Conservation (phyloP, 2,888 invertebrate species). For the Pyralis farinalis region DNA sequence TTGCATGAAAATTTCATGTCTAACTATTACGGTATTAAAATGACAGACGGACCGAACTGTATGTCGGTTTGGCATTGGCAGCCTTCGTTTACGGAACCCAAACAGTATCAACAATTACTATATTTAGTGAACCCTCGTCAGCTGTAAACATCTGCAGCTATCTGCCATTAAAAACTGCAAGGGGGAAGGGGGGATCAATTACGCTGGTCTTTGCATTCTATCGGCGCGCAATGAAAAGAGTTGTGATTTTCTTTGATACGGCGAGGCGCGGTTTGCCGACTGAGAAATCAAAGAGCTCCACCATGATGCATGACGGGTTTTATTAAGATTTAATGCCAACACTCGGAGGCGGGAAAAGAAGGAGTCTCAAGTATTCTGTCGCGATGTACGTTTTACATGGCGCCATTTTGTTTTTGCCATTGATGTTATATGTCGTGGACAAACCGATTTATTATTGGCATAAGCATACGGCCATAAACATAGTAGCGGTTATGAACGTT, state of each 20-base stretch:
- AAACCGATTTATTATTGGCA: too few relatives aligned
- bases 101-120: neutral
- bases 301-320: constrained; percentile 76
- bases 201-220: constrained; percentile 72
- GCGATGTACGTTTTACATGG: constrained; percentile 73
- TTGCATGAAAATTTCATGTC: too few relatives aligned
- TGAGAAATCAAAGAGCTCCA: constrained; percentile 77
- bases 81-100: too few relatives aligned
- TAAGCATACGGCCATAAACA: too few relatives aligned
- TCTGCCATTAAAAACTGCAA: constrained; percentile 48
- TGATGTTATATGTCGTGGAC: constrained; percentile 46
- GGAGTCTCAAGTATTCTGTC: constrained; percentile 68
- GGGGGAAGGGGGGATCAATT: constrained; percentile 63
- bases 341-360: constrained; percentile 78
- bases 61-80: too few relatives aligned
- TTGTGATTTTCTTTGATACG: constrained; percentile 79
- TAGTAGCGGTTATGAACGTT: too few relatives aligned
- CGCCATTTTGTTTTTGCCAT: constrained; percentile 67
- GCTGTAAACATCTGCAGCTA: constrained; percentile 22
- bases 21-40: too few relatives aligned
- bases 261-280: constrained; percentile 77
- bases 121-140: constrained; percentile 3
- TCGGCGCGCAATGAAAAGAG: constrained; percentile 80
- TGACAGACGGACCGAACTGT: too few relatives aligned
- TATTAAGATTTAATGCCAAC: constrained; percentile 81